phyloP scores from a whole-genome alignment of 1,140 invertebrate genomes.

The Eurosta solidaginis region DNA sequence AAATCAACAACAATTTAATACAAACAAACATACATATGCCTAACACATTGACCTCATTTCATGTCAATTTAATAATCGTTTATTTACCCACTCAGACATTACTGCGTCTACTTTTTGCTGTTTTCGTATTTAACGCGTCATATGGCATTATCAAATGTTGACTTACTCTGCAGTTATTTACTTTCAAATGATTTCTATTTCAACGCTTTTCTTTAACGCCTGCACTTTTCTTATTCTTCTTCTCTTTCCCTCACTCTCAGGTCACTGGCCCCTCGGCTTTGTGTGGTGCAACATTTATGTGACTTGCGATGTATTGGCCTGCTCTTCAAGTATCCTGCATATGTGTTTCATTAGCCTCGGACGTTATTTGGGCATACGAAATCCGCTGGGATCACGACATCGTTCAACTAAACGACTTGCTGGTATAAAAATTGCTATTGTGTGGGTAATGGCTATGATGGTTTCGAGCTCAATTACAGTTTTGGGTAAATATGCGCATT shows the following conservation, averaged over 20 bases:
- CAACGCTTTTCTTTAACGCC: background rate
- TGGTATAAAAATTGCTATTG: conserved; percentile 79
- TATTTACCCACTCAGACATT: background rate
- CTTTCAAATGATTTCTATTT: background rate
- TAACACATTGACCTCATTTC: conserved; percentile 5
- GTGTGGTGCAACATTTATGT: conserved; percentile 92
- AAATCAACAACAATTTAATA: background rate
- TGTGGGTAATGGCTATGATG: conserved; percentile 84
- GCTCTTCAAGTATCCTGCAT: conserved; percentile 93
- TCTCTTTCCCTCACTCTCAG: conserved; percentile 64
- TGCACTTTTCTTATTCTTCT: conserved; percentile 33
- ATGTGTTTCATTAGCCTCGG: conserved; percentile 96
- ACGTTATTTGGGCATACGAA: conserved; percentile 88
- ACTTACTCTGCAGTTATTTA: background rate
- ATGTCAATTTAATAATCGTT: background rate
- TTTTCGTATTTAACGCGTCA: background rate
- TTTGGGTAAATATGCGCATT: conserved; percentile 68
- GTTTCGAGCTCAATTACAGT: conserved; percentile 88
- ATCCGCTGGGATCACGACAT: conserved; percentile 82
- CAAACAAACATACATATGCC: background rate
- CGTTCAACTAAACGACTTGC: conserved; percentile 77
- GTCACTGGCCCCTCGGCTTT: conserved; percentile 87
- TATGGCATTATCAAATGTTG: background rate
- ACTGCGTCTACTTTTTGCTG: background rate
- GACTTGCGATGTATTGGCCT: conserved; percentile 92